Base-by-base conservation (phyloP, 1,140 invertebrate genomes). In the Phocides pigmalion region DNA sequence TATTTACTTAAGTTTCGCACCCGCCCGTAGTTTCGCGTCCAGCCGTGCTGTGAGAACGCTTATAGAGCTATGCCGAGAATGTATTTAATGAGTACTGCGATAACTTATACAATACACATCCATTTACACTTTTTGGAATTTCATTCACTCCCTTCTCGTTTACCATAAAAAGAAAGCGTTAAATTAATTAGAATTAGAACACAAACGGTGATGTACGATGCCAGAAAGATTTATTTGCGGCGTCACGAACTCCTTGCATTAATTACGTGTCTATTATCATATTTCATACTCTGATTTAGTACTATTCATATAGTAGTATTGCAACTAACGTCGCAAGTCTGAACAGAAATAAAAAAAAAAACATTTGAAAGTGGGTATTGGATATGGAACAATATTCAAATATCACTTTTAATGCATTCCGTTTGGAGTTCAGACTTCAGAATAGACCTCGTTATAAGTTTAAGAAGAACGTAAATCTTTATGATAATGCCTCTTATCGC, bases 131-230 rank as follows among this genome's bases (percentile, higher is more conserved):
- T 81, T 87, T 84, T 82, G 79, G 82, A 81, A 81, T 85, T 82
- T 82, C 84, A 85, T 87, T 84, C 82, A 83, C 59, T 81, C 79
- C 71, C 79, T 72, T 41, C 74, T 81, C 65, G 67, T 74, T 79
- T 75, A 71, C 61, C 75, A 74, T 72, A 81, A 79, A 81, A 87
- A 81, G 78, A 78, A 78, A 83, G 76, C 74, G 73, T 76, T 75
- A 81, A 83, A 85, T 86, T 89, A 87, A 90, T 87, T 88, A 88
- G 78, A 71, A 66, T 66, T 73, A 80, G 81, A 83, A 81, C 75
- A 74, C 72, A 68, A 56, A 62, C 74, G 56, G 82, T 87, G 79
- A 87, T 89, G 62, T 82, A 87, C 68, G 70, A 51, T 64, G 66
- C 32, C 51, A 42, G 16, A 50, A 77, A 80, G 81, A 89, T 86